Percentiles rank a stretch among this genome's conserved stretches.
Evolutionary conservation across 2,888 invertebrate species (phyloP).

Genomic region (Cyrtodaria siliqua): DNA sequence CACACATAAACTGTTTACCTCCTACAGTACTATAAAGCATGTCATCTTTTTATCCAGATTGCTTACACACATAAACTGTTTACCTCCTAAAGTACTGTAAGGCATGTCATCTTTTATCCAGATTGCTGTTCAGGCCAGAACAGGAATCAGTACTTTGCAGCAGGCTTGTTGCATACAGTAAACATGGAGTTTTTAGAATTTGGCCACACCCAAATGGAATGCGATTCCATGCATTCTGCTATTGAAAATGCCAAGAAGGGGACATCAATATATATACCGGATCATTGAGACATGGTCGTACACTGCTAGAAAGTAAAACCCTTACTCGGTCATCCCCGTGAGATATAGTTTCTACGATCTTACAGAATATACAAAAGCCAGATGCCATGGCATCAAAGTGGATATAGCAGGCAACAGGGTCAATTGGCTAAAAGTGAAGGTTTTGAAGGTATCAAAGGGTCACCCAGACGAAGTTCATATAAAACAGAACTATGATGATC

Average conservation of each 20-base stretch:
- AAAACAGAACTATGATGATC: constrained; percentile 10
- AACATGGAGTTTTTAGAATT: too few species aligned
- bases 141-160: too few species aligned
- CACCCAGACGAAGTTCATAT: constrained; percentile 2
- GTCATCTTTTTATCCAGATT: constrained; percentile 28
- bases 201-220: too few species aligned
- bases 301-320: constrained; percentile 17
- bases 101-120: too few species aligned
- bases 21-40: constrained; percentile 13
- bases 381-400: neutral
- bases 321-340: constrained; percentile 4
- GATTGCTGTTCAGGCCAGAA: too few species aligned
- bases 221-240: too few species aligned
- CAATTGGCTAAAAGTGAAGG: constrained; percentile 15
- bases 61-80: too few species aligned
- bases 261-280: too few species aligned
- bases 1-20: constrained; percentile 24
- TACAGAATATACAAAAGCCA: neutral
- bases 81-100: too few species aligned
- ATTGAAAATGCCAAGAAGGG: too few species aligned
- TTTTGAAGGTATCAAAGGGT: neutral
- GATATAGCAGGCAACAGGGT: neutral
- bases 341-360: constrained; percentile 8
- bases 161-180: too few species aligned
- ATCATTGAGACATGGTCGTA: too few species aligned